Conservation (phyloP, 2,113 vertebrate species). For the Orcinus orca region DNA sequence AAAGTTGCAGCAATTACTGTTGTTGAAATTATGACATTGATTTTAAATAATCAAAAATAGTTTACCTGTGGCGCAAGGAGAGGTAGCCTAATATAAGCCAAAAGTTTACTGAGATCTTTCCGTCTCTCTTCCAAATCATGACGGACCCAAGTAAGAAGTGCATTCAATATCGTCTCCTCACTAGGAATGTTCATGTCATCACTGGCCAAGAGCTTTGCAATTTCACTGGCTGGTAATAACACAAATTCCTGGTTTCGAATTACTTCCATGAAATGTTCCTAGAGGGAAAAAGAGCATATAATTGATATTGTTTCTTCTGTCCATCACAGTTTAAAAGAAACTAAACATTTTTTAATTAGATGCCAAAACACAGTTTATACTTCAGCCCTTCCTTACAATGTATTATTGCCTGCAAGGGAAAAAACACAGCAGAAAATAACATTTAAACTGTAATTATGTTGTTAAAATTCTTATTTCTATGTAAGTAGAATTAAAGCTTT, state of each 20-base stretch:
- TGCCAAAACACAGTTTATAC: not conserved
- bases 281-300: slow-evolving; percentile 53
- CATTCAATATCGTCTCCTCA: slow-evolving; percentile 95
- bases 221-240: slow-evolving; percentile 92
- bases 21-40: not conserved
- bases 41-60: slow-evolving; percentile 18
- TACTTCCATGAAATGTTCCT: slow-evolving; percentile 98
- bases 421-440: not conserved
- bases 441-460: not conserved
- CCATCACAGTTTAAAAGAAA: slow-evolving; percentile 12
- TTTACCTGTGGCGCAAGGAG: slow-evolving; percentile 96
- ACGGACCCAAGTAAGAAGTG: slow-evolving; percentile 93
- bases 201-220: slow-evolving; percentile 93
- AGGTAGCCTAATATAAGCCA: slow-evolving; percentile 94
- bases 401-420: not conserved
- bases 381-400: not conserved
- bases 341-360: not conserved
- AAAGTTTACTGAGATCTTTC: slow-evolving; percentile 89
- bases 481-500: not conserved
- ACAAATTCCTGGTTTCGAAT: slow-evolving; percentile 97
- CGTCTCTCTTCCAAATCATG: slow-evolving; percentile 89
- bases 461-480: not conserved
- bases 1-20: not conserved
- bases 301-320: slow-evolving; percentile 53
- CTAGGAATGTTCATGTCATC: slow-evolving; percentile 98